Percentiles rank a stretch among this genome's conserved stretches.
Conservation (phyloP, 2,113 vertebrate genomes). For the Polypterus senegalus region DNA sequence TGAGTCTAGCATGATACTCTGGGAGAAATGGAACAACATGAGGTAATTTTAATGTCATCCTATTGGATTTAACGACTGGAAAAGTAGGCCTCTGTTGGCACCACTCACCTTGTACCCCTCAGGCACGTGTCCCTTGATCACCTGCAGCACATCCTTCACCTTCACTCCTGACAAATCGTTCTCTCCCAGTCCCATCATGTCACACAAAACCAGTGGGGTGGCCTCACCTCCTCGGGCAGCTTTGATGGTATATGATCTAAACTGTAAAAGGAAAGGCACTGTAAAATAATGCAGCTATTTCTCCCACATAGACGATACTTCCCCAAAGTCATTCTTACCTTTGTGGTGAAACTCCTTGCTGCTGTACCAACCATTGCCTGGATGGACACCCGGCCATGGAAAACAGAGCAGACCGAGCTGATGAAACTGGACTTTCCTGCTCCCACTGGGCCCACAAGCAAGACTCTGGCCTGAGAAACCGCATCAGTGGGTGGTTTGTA, state of each 20-base stretch:
- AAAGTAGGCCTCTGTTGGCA: too few relatives aligned
- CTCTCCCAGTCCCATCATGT: constrained; percentile 37
- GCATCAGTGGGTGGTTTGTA: constrained; percentile 25
- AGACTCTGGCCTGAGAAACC: constrained; percentile 31
- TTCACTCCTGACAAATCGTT: constrained; percentile 28
- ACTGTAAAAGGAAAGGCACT: constrained; percentile 19
- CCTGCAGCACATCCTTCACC: constrained; percentile 38
- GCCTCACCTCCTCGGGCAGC: constrained; percentile 1
- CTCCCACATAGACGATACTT: not conserved
- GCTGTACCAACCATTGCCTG: constrained; percentile 48
- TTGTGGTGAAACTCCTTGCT: constrained; percentile 42
- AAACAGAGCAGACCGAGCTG: constrained; percentile 50
- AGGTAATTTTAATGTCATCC: too few relatives aligned
- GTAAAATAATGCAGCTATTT: too few relatives aligned
- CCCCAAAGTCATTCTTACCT: constrained; percentile 28
- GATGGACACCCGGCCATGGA: constrained; percentile 43
- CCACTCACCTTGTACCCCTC: constrained; percentile 40
- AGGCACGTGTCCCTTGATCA: constrained; percentile 44
- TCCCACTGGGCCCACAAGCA: constrained; percentile 42
- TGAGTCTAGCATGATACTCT: too few relatives aligned
- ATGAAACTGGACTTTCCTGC: constrained; percentile 57
- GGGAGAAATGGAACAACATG: too few relatives aligned
- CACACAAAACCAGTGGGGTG: constrained; percentile 34
- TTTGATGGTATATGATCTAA: constrained; percentile 37
- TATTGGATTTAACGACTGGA: too few relatives aligned